Evolutionary conservation across 1,140 invertebrate genomes (phyloP), one percentile per base, ranked within the genome.

Genomic region (Oncopodura yosiiana): DNA sequence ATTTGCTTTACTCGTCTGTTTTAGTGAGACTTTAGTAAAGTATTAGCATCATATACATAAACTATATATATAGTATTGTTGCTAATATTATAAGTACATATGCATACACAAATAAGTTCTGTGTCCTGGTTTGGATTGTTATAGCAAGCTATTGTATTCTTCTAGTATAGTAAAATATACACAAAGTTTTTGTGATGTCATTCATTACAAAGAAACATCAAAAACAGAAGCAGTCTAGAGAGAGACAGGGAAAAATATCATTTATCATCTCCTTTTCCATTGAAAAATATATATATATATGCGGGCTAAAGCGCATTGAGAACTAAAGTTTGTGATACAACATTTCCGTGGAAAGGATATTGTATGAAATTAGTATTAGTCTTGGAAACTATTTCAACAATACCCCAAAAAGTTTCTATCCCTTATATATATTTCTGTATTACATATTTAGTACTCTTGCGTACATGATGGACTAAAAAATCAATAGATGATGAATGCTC

Each of bases 251-350:
- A 53, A 32, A 53, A 44, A n/a, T n/a, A n/a, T 53, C 45, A 53
- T 53, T 53, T 53, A 53, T 53, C 42, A 46, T 43, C 32, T 46
- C 44, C 46, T 53, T 32, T 46, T 46, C 23, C 52, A 53, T 30
- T 27, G 45, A 29, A 32, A 49, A 32, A 49, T 49, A 39, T 34
- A 27, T 44, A 16, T 41, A 14, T 34, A 37, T 8, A 46, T 30
- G 44, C 23, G n/a, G 24, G 32, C 34, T 39, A 38, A 18, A 36
- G 18, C 23, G 36, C 46, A 30, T 30, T 37, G 27, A 49, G 23
- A 24, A 23, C 48, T 21, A 21, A 45, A 9, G 16, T 8, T n/a
- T n/a, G n/a, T n/a, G n/a, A n/a, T n/a, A n/a, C n/a, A n/a, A n/a
- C n/a, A n/a, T n/a, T n/a, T n/a, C n/a, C n/a, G n/a, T n/a, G n/a